Base-by-base conservation (phyloP, 2,888 invertebrate species). In the Sinelater perroti region DNA sequence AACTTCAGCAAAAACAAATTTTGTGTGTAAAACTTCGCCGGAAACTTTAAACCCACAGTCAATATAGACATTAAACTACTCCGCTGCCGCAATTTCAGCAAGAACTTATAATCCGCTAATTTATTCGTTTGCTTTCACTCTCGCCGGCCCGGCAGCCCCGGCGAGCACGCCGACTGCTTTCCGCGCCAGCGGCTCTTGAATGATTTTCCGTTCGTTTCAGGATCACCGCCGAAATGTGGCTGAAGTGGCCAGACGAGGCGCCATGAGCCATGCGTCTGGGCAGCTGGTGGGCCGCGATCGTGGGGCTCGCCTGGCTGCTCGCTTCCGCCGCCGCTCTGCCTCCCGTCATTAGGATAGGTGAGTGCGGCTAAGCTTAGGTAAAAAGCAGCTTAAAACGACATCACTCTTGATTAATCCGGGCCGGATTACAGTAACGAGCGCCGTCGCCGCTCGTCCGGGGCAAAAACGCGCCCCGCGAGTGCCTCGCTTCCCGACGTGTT, bases 341-440 rank as follows among this genome's bases (percentile, higher is more conserved):
- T 40, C 74, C 77, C 36, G 72, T 75, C 59, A 73, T 78, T 69
- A 76, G 74, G 72, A 77, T 78, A 66, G 78, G 78, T 77, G 14
- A 40, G 40, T 40, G 14, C 11, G 14, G 13, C 6, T 11, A n/a
- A 7, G n/a, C n/a, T 31, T 16, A 14, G 17, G 7, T 14, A 8
- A 35, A 17, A 35, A 35, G n/a, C n/a, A 18, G 2, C 5, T n/a
- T 17, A n/a, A 18, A 18, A 14, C 10, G 4, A 35, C 18, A 10
- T 38, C 21, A 10, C 10, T 38, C 7, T 11, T 11, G 17, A 18
- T 36, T 36, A 17, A 36, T 16, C 4, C 18, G 7, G n/a, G 17
- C n/a, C n/a, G n/a, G 18, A 17, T 36, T 36, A n/a, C 36, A 10
- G 1, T n/a, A 17, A 8, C 36, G 36, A 18, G 11, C 18, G 8